Evolutionary conservation across 2,113 vertebrate species (phyloP).

Genomic region (Lucifuga dentata): DNA sequence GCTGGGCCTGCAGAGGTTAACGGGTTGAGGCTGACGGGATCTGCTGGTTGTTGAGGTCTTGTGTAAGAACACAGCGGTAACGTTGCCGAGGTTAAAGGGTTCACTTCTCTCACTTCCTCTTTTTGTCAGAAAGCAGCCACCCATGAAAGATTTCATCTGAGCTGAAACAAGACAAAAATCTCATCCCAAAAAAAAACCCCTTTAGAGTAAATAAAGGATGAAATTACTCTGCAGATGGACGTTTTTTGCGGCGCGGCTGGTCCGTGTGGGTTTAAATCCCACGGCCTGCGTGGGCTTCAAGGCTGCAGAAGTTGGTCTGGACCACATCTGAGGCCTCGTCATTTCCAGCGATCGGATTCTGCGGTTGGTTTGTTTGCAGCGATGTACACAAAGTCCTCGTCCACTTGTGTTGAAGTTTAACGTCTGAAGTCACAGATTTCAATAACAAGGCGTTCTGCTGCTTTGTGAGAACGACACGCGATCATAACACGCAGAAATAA

Average conservation of each 20-base stretch:
- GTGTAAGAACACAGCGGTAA: neutral
- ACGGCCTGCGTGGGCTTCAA: neutral
- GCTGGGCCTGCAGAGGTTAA: too few relatives aligned
- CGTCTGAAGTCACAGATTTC: neutral
- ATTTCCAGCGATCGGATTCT: constrained; percentile 33
- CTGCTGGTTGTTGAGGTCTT: constrained; percentile 25
- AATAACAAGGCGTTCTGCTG: too few relatives aligned
- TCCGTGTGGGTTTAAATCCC: constrained; percentile 21
- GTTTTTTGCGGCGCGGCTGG: neutral
- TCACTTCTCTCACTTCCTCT: constrained; percentile 1
- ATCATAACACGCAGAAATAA: too few relatives aligned
- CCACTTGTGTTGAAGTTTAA: neutral
- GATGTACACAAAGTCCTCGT: constrained; percentile 28
- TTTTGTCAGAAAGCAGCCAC: neutral
- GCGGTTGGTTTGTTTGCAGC: constrained; percentile 4
- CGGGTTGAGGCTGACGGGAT: too few relatives aligned
- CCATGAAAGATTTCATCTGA: neutral
- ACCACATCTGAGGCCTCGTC: constrained; percentile 39
- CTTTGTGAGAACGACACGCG: too few relatives aligned
- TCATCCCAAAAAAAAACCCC: neutral
- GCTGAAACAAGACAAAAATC: neutral
- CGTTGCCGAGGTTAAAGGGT: neutral
- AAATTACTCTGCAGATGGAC: constrained; percentile 5
- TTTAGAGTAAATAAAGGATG: neutral
- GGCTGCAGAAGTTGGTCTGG: neutral